phyloP scores from a whole-genome alignment of 2,797 vertebrate species.

The Dallia pectoralis region DNA sequence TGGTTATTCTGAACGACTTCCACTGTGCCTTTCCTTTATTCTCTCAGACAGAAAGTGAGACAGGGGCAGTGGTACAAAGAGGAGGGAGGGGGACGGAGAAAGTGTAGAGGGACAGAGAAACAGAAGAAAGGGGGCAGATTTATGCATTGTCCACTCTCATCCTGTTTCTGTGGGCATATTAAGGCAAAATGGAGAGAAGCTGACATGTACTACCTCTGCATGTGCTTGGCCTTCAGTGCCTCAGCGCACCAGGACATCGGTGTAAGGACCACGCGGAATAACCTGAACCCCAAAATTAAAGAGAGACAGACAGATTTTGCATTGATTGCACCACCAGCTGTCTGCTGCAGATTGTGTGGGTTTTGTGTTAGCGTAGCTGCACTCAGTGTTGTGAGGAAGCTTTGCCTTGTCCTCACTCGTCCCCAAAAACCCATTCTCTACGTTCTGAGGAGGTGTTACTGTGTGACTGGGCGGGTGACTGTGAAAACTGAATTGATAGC shows the following conservation, averaged over 20 bases:
- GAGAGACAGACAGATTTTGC: not conserved
- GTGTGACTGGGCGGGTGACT: not conserved
- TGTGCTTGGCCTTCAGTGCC: not conserved
- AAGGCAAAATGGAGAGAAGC: not conserved
- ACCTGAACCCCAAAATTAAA: not conserved
- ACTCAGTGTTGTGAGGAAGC: not conserved
- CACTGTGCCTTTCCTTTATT: not conserved
- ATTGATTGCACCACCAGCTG: not conserved
- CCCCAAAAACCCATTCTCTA: not conserved
- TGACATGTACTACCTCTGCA: not conserved
- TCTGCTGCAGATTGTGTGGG: not conserved
- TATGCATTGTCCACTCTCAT: too few species aligned
- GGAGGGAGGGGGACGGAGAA: not conserved
- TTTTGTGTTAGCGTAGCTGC: not conserved
- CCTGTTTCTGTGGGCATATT: not conserved
- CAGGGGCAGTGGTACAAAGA: too few species aligned
- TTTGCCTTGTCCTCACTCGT: not conserved
- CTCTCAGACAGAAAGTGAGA: not conserved
- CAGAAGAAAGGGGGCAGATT: too few species aligned
- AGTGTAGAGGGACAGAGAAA: too few species aligned
- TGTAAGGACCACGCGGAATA: not conserved
- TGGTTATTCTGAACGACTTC: conserved; percentile 20
- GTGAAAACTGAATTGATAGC: not conserved
- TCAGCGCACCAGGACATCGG: not conserved
- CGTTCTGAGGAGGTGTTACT: not conserved